Base-by-base conservation (phyloP, 2,113 vertebrate species). In the Baryphthengus martii region DNA sequence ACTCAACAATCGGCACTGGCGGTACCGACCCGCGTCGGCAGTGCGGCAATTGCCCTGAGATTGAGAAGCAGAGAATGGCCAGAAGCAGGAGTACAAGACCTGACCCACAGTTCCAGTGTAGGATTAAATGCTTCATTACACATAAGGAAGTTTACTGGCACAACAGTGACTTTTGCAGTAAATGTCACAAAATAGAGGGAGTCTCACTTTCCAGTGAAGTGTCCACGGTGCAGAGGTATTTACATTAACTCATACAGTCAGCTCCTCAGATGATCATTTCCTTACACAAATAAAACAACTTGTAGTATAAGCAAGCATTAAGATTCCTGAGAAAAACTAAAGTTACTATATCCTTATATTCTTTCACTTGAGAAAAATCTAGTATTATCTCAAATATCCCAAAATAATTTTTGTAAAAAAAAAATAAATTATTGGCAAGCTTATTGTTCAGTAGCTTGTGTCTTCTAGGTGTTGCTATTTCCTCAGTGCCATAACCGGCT, bases 21-120 rank as follows among this genome's bases (percentile, higher is more conserved):
- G 24, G 50, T 3, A 11, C 11, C 2, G 16, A 42, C 3, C 6
- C 28, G 17, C 18, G 33, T 0, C 42, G 12, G 55, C 49, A 25
- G 63, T 1, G 3, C 8, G 16, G 42, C 37, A 39, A 29, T 21
- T 2, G 13, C 47, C 72, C 13, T 0, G 13, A 44, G 44, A 52
- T 0, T 10, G 29, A 31, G 72, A 28, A 20, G 10, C 2, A 0
- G 33, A 11, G 50, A 47, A 49, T 0, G 5, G 25, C 35, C 45
- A 47, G 29, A 13, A 53, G 18, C 4, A 18, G 52, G 39, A 52
- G 35, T 0, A 0, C 2, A 17, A 56, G 16, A 5, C 50, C 44
- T 3, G 0, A 3, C 8, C 37, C 52, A 17, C 40, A 24, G 17
- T 9, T 17, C 52, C 59, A 20, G 73, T 0, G 44, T 5, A 5